Base-by-base conservation (phyloP, 2,888 invertebrate species). In the Melinaea menophilus region DNA sequence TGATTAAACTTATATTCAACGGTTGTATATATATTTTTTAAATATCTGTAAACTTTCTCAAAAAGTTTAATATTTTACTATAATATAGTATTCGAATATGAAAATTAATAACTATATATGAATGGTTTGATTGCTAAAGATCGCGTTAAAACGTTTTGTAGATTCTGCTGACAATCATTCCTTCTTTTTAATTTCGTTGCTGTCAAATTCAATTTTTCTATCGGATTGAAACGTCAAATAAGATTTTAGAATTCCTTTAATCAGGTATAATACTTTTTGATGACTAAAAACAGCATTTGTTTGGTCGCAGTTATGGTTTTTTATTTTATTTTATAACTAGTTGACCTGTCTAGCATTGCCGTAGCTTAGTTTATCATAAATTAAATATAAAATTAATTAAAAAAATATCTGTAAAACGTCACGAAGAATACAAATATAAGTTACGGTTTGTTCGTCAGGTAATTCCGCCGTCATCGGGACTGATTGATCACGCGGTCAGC, bases 401-500 rank as follows among this genome's bases (percentile, higher is more conserved):
- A 22, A 22, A 22, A 22, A 22, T 22, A 22, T 22, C 22, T 22
- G 22, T 22, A 22, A 22, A 22, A 22, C 22, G 22, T 22, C 22
- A 22, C 22, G 22, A 37, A 37, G 2, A 37, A 37, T 37, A 37
- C 37, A 37, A 37, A 5, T 37, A 7, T 37, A 5, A 37, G 5
- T 5, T 37, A 37, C 4, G 3, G 41, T 34, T 31, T 37, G 31
- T 59, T 22, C 72, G 67, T 58, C 84, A 95, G 95, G 96, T 97
- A 56, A 92, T 96, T 67, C 95, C 96, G 11, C 97, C 97, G 45
- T 96, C 97, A 22, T 96, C 96, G 2, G 96, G 97, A n/a, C 93
- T 95, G 74, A 92, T 96, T 76, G 97, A 97, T 89, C 96, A 95
- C 81, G 97, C 97, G 60, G 95, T 97, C 78, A 97, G 97, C 84